These are phyloP conservation scores for Campylomormyrus tamandua DNA, from an alignment of 2,113 vertebrate genomes.

Conservation along the genomic window DNA sequence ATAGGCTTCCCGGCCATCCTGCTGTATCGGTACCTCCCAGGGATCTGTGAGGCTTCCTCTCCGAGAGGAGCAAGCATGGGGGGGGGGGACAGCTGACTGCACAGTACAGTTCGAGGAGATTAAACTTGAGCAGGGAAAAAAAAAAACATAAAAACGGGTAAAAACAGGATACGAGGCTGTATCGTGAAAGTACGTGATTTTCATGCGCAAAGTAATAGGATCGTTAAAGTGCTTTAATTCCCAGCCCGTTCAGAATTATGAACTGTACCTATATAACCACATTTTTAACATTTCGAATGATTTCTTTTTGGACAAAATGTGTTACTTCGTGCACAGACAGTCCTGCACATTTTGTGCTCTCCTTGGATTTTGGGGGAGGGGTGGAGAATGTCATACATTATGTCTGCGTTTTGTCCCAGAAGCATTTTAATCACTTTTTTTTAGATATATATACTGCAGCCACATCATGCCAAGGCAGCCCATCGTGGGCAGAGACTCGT, in stretches of 20 bases:
- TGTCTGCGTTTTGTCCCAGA: background rate
- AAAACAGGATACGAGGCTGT: background rate
- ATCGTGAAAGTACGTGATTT: background rate
- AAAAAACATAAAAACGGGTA: constrained; percentile 14
- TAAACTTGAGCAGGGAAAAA: background rate
- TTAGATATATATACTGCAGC: background rate
- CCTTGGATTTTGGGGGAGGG: background rate
- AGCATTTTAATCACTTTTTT: constrained; percentile 6
- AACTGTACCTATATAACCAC: background rate
- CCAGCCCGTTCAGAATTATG: background rate
- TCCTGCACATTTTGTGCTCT: background rate
- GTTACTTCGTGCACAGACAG: background rate
- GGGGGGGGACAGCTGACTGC: background rate
- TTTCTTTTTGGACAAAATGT: background rate
- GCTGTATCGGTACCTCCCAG: background rate
- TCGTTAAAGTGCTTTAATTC: background rate
- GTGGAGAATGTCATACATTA: background rate
- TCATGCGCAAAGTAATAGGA: background rate
- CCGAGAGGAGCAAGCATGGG: background rate
- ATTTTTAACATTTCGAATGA: background rate
- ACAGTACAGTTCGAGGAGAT: background rate
- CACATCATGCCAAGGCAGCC: background rate
- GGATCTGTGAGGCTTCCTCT: constrained; percentile 7
- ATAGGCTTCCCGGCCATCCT: background rate
- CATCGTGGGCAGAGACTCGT: background rate